Conservation (phyloP, 2,113 vertebrate species). For the Bagarius yarrelli region DNA sequence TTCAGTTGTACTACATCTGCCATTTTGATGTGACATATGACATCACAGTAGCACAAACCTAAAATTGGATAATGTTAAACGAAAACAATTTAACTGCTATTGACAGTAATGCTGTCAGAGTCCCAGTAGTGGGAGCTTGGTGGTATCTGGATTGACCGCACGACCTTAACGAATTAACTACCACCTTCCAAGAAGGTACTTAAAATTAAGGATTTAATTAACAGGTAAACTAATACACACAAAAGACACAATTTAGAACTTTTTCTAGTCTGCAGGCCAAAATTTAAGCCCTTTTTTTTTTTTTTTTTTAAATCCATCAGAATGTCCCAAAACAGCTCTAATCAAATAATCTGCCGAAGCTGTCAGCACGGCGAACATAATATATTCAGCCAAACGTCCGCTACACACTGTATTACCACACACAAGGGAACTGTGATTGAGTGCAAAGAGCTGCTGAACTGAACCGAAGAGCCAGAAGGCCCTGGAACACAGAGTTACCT, state of each 20-base stretch:
- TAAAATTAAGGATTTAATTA: slow-evolving; percentile 15
- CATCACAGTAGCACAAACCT: too few species aligned
- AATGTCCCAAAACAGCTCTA: slow-evolving; percentile 40
- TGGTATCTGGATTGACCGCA: too few species aligned
- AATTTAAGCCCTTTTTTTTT: slow-evolving; percentile 20
- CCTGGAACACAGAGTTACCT: slow-evolving; percentile 73
- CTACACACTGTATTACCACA: slow-evolving; percentile 46
- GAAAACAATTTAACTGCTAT: too few species aligned
- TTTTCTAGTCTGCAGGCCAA: slow-evolving; percentile 20
- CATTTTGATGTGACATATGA: too few species aligned
- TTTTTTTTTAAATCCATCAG: slow-evolving; percentile 25
- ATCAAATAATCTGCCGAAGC: slow-evolving; percentile 39
- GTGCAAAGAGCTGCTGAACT: slow-evolving; percentile 33
- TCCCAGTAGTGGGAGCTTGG: too few species aligned
- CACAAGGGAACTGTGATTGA: slow-evolving; percentile 38
- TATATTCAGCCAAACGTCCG: slow-evolving; percentile 41
- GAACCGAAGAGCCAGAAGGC: not conserved
- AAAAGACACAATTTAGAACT: slow-evolving; percentile 1
- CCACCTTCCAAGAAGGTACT: not conserved
- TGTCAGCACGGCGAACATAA: slow-evolving; percentile 29
- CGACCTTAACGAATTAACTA: too few species aligned
- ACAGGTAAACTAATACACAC: not conserved
- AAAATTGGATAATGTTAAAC: too few species aligned
- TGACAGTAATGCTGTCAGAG: too few species aligned
- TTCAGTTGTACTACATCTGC: too few species aligned